A percentile compares a stretch with the other conserved stretches of the same genome.
Conservation (phyloP, 2,113 vertebrate species). For the Nesogale talazaci region DNA sequence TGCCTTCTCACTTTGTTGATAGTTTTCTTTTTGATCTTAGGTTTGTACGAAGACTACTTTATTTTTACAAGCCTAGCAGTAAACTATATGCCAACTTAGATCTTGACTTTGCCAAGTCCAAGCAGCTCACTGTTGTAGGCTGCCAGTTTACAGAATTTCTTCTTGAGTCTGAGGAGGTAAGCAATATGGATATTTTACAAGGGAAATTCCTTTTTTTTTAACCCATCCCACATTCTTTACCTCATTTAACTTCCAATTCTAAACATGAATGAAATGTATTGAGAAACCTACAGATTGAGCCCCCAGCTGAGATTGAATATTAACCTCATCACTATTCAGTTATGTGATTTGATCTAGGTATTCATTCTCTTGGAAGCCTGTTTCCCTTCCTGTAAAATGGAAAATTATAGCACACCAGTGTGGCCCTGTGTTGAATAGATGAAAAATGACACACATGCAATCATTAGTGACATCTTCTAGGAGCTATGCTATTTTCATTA, state of each 20-base stretch:
- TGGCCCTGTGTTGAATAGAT: background rate
- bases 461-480: background rate
- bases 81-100: slow-evolving; percentile 95
- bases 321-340: background rate
- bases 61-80: slow-evolving; percentile 98
- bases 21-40: slow-evolving; percentile 82
- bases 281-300: slow-evolving; percentile 5
- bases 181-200: slow-evolving; percentile 17
- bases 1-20: slow-evolving; percentile 1
- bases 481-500: slow-evolving; percentile 30
- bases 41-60: slow-evolving; percentile 96
- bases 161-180: slow-evolving; percentile 96
- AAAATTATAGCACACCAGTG: background rate
- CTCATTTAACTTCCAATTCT: slow-evolving; percentile 34
- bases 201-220: slow-evolving; percentile 6
- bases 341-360: background rate
- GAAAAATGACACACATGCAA: background rate
- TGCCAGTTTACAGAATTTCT: slow-evolving; percentile 98
- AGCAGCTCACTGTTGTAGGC: slow-evolving; percentile 97
- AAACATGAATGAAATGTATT: background rate
- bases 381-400: slow-evolving; percentile 29
- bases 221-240: background rate
- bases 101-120: slow-evolving; percentile 93
- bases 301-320: slow-evolving; percentile 41
- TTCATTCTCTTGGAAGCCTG: background rate